phyloP scores from a whole-genome alignment of 2,797 vertebrate genomes.

The Xiphorhynchus erythropygius region DNA sequence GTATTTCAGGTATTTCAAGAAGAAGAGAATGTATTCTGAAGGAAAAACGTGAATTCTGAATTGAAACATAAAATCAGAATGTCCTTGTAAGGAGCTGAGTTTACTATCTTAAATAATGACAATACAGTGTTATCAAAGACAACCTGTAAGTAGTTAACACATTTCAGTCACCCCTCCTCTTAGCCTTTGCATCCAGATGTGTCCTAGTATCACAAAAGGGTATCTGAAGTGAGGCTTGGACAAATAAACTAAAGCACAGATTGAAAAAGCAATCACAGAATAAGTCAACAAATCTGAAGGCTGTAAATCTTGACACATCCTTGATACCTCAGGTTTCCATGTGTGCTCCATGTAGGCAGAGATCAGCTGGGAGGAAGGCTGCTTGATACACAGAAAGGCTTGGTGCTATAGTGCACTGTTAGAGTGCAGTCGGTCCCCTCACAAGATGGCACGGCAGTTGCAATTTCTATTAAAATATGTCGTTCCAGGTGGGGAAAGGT shows the following conservation, averaged over 20 bases:
- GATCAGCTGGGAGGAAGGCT: neutral
- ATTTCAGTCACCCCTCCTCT: neutral
- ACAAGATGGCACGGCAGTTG: neutral
- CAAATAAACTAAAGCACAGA: neutral
- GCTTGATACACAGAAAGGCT: neutral
- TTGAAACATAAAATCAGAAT: neutral
- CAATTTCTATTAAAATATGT: neutral
- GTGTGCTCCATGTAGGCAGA: neutral
- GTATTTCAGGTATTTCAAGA: neutral
- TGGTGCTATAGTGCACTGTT: neutral
- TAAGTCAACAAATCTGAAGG: neutral
- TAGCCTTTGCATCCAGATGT: neutral
- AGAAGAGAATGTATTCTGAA: neutral
- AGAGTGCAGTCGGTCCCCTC: neutral
- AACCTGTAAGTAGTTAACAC: neutral
- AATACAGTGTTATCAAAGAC: neutral
- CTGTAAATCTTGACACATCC: neutral
- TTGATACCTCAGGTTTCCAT: neutral
- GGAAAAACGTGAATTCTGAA: neutral
- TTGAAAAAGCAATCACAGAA: neutral
- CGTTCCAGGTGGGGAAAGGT: neutral
- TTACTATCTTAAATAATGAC: neutral
- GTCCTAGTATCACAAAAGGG: neutral
- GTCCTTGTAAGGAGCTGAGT: neutral
- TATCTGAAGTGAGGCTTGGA: neutral